A percentile compares a stretch with the other conserved stretches of the same genome.
Evolutionary conservation across 2,888 invertebrate genomes (phyloP).

Genomic region (Eurois occulta): DNA sequence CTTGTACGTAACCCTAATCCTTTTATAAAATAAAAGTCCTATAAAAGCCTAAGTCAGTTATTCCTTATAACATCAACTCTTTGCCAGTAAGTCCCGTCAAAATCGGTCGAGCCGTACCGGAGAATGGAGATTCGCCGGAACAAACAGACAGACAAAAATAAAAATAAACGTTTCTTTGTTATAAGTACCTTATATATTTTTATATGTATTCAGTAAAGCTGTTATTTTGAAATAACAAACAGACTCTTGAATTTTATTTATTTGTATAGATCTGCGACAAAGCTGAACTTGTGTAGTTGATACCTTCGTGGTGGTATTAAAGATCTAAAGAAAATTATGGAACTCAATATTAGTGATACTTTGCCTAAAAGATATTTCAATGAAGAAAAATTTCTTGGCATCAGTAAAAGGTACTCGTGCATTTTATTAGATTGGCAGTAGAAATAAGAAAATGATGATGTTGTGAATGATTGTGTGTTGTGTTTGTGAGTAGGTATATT

Average conservation of each 20-base stretch:
- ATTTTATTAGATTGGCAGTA: background rate
- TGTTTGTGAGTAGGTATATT: too few species aligned
- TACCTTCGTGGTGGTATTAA: background rate
- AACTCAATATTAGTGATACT: background rate
- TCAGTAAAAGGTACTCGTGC: background rate
- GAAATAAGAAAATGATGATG: too few species aligned
- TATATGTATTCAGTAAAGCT: background rate
- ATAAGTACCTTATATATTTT: too few species aligned
- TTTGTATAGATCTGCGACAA: background rate
- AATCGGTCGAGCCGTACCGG: background rate
- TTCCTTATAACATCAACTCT: background rate
- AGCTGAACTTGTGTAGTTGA: background rate
- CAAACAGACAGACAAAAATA: background rate
- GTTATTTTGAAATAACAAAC: background rate
- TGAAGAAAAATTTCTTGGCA: background rate
- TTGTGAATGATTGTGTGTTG: too few species aligned
- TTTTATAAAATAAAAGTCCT: background rate
- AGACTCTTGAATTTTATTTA: background rate
- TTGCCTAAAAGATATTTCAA: background rate
- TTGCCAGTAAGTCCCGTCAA: background rate
- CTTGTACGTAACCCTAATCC: too few species aligned
- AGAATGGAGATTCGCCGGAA: background rate
- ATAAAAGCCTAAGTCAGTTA: background rate
- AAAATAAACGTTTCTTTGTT: too few species aligned
- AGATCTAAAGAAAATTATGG: background rate